A percentile compares a stretch with the other conserved stretches of the same genome.
phyloP scores from a whole-genome alignment of 2,888 invertebrate species.

The Drosophila austrosaltans region DNA sequence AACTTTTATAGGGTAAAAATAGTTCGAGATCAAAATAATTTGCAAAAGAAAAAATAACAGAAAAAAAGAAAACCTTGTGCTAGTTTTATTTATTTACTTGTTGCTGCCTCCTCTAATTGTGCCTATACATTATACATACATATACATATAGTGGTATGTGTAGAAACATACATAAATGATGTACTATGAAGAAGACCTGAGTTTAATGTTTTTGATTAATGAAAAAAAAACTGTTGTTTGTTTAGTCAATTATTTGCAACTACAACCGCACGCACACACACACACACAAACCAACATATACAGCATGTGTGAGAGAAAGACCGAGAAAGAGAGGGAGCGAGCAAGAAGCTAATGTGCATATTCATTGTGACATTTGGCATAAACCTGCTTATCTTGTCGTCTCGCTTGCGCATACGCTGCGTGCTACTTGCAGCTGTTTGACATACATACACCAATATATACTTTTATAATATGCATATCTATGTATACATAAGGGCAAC shows the following conservation, averaged over 20 bases:
- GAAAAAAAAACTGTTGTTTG: background rate
- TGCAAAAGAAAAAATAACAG: background rate
- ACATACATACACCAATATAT: slow-evolving; percentile 17
- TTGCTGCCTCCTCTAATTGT: background rate
- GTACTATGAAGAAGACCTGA: background rate
- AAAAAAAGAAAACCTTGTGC: background rate
- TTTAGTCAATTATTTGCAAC: slow-evolving; percentile 6
- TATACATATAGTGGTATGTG: background rate
- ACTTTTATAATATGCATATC: background rate
- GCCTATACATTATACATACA: background rate
- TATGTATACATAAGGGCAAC: background rate
- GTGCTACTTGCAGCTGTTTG: slow-evolving; percentile 40
- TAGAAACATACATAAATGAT: background rate
- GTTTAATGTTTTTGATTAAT: background rate
- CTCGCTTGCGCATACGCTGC: slow-evolving; percentile 56
- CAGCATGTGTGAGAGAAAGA: background rate
- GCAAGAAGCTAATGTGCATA: slow-evolving; percentile 20
- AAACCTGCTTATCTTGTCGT: slow-evolving; percentile 50
- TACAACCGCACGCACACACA: slow-evolving; percentile 3
- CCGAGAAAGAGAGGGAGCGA: background rate
- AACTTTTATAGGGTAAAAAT: background rate
- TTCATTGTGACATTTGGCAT: slow-evolving; percentile 32
- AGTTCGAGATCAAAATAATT: background rate
- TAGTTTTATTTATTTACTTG: background rate
- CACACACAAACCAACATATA: slow-evolving; percentile 18